These are phyloP conservation scores for Motacilla tschutschensis DNA, from an alignment of 2,113 vertebrate genomes.

Conservation along the genomic window DNA sequence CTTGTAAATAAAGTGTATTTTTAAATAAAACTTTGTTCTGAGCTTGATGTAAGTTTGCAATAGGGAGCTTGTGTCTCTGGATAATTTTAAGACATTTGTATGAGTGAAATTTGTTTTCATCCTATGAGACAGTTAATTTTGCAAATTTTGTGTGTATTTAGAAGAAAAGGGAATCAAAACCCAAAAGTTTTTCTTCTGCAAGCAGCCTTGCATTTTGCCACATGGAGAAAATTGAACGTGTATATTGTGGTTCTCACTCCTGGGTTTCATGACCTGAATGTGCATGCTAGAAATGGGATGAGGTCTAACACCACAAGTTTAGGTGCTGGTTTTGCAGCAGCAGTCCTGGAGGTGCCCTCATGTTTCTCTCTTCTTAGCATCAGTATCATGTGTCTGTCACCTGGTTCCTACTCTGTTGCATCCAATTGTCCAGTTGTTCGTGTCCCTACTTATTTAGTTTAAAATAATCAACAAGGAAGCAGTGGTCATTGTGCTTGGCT, in stretches of 20 bases:
- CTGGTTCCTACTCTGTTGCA: background rate
- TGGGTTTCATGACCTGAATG: background rate
- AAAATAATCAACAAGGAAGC: background rate
- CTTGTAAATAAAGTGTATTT: constrained; percentile 64
- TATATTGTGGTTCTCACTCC: background rate
- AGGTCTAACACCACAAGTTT: background rate
- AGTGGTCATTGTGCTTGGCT: background rate
- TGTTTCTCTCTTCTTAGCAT: background rate
- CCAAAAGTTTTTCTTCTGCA: background rate
- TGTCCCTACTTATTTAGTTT: background rate
- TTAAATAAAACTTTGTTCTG: background rate
- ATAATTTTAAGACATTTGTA: background rate
- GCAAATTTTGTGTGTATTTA: background rate
- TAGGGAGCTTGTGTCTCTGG: background rate
- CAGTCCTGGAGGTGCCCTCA: background rate
- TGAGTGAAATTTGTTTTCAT: background rate
- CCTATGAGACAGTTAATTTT: background rate
- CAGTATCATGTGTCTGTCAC: background rate
- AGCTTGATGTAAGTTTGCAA: background rate
- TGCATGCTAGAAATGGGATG: background rate
- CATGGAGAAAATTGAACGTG: fast-evolving
- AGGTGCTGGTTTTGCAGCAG: background rate
- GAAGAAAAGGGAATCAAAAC: background rate
- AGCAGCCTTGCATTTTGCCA: background rate
- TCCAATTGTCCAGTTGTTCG: background rate